These are phyloP conservation scores for Noctua janthe DNA, from an alignment of 2,888 invertebrate genomes.

Conservation along the genomic window DNA sequence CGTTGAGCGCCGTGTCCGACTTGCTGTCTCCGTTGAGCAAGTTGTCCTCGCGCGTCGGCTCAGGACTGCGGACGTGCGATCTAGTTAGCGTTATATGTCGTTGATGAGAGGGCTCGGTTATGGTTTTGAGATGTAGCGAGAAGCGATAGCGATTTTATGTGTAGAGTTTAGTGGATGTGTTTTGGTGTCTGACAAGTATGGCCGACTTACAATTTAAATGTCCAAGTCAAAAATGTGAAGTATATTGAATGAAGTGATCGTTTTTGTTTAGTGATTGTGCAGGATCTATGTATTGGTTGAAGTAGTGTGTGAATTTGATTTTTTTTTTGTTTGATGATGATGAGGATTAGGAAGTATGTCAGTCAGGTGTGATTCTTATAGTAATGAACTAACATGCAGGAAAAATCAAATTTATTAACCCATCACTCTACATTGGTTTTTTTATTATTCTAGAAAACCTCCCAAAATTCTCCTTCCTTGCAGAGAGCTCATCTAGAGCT, in stretches of 20 bases:
- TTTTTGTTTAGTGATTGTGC: background rate
- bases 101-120: slow-evolving; percentile 34
- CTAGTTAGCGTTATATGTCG: slow-evolving; percentile 61
- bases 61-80: slow-evolving; percentile 79
- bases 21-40: slow-evolving; percentile 86
- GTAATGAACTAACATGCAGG: background rate
- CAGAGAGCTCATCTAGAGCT: no score
- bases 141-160: slow-evolving; percentile 25
- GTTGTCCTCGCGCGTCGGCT: slow-evolving; percentile 83
- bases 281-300: background rate
- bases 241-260: background rate
- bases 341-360: no score
- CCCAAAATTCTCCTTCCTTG: background rate
- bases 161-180: background rate
- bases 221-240: background rate
- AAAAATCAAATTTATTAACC: background rate
- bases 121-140: slow-evolving; percentile 15
- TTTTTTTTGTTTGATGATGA: slow-evolving; percentile 2
- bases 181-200: background rate
- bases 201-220: background rate
- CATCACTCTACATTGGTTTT: background rate
- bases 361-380: background rate
- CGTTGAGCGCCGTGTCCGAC: slow-evolving; percentile 76
- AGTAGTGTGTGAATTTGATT: background rate
- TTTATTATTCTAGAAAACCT: background rate